Evolutionary conservation across 2,888 invertebrate genomes (phyloP).

Genomic region (Lymantria monacha): DNA sequence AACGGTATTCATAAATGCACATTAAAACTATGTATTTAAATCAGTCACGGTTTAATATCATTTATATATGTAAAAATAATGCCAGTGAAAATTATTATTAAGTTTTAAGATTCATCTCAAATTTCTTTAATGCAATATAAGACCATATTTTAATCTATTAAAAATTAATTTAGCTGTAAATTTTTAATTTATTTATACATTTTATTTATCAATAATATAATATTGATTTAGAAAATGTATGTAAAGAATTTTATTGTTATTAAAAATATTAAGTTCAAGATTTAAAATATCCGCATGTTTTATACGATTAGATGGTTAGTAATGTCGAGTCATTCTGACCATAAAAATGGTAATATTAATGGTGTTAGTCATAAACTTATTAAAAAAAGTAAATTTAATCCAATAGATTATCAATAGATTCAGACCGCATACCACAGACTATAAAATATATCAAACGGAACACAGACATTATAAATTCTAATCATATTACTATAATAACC

Average conservation of each 20-base stretch:
- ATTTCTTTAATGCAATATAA: no score
- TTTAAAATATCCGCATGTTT: conserved; percentile 29
- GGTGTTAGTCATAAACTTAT: not conserved
- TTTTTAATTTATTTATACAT: conserved; percentile 14
- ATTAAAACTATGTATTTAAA: conserved; percentile 1
- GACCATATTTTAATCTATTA: no score
- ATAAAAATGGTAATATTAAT: conserved; percentile 3
- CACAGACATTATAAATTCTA: not conserved
- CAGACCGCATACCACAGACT: not conserved
- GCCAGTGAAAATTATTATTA: not conserved
- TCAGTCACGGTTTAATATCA: not conserved
- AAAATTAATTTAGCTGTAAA: no score
- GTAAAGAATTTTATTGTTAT: conserved; percentile 15
- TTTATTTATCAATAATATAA: conserved; percentile 39
- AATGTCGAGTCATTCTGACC: not conserved
- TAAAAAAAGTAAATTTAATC: not conserved
- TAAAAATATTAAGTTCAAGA: conserved; percentile 5
- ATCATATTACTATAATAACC: no score
- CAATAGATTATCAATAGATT: not conserved
- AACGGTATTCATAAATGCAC: conserved; percentile 11
- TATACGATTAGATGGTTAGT: not conserved
- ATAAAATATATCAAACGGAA: not conserved
- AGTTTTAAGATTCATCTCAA: no score
- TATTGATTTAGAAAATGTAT: conserved; percentile 40
- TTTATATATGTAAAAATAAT: not conserved